A percentile compares a stretch with the other conserved stretches of the same genome.
Evolutionary conservation across 2,888 invertebrate species (phyloP).

Genomic region (Ceraclea dissimilis): DNA sequence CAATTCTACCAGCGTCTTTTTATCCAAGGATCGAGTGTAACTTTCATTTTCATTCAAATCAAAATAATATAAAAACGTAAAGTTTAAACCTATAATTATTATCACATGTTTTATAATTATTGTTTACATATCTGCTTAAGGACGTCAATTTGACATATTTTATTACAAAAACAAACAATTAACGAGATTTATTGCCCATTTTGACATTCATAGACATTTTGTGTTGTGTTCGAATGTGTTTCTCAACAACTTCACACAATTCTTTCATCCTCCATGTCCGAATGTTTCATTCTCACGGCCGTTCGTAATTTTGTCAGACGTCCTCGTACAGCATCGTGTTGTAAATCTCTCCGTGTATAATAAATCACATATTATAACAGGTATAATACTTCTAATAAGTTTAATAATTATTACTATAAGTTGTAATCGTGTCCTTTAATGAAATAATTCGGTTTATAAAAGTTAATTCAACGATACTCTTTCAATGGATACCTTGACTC

Average conservation of each 20-base stretch:
- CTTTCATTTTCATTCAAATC: slow-evolving; percentile 18
- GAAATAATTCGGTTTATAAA: too few relatives aligned
- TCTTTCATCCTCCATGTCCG: background rate
- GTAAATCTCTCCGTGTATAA: too few relatives aligned
- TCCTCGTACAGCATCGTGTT: too few relatives aligned
- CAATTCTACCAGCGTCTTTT: too few relatives aligned
- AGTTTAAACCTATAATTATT: background rate
- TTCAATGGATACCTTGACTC: too few relatives aligned
- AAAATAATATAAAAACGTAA: slow-evolving; percentile 8
- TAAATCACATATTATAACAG: too few relatives aligned
- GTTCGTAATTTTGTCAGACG: background rate
- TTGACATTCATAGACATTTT: slow-evolving; percentile 6
- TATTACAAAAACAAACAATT: slow-evolving; percentile 8
- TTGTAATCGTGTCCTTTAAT: too few relatives aligned
- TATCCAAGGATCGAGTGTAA: slow-evolving; percentile 1
- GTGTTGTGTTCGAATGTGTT: background rate
- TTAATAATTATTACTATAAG: too few relatives aligned
- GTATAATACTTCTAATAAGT: too few relatives aligned
- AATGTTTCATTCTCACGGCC: background rate
- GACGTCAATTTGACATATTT: slow-evolving; percentile 3
- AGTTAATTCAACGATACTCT: too few relatives aligned
- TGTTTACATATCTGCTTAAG: background rate
- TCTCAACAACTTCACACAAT: background rate
- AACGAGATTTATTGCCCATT: slow-evolving; percentile 5
- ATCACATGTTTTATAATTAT: background rate